Conservation (phyloP, 2,113 vertebrate species). For the Alligator mississippiensis region DNA sequence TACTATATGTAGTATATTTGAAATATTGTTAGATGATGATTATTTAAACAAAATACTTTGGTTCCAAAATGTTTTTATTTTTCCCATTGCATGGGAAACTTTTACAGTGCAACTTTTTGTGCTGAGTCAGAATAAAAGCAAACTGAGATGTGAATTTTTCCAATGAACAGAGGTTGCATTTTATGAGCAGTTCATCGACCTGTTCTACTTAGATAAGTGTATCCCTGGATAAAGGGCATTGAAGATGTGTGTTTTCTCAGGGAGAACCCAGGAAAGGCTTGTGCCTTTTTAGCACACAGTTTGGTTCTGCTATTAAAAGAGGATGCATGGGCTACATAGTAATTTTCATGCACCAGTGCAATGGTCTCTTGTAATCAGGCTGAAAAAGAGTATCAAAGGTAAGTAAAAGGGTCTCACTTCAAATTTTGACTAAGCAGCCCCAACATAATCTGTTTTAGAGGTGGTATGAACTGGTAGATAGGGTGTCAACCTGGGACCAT, state of each 20-base stretch:
- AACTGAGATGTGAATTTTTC: neutral
- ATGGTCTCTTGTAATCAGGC: neutral
- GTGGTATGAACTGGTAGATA: rapidly evolving
- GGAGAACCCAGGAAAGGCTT: neutral
- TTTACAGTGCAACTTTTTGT: neutral
- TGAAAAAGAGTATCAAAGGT: neutral
- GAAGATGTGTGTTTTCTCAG: neutral
- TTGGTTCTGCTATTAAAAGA: neutral
- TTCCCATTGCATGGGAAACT: neutral
- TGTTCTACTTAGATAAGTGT: neutral
- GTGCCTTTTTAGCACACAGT: neutral
- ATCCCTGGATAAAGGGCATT: neutral
- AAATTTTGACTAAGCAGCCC: neutral
- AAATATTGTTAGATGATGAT: too few species aligned
- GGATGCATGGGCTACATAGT: neutral
- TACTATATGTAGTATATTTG: too few species aligned
- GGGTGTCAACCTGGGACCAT: too few species aligned
- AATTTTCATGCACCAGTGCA: neutral
- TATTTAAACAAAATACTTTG: neutral
- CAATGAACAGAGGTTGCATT: neutral
- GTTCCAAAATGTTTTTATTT: neutral
- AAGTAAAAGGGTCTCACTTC: neutral
- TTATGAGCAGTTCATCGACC: neutral
- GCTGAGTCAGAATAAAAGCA: neutral
- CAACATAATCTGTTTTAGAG: neutral